phyloP scores from a whole-genome alignment of 1,140 invertebrate species.

The Hypsibius dujardini region DNA sequence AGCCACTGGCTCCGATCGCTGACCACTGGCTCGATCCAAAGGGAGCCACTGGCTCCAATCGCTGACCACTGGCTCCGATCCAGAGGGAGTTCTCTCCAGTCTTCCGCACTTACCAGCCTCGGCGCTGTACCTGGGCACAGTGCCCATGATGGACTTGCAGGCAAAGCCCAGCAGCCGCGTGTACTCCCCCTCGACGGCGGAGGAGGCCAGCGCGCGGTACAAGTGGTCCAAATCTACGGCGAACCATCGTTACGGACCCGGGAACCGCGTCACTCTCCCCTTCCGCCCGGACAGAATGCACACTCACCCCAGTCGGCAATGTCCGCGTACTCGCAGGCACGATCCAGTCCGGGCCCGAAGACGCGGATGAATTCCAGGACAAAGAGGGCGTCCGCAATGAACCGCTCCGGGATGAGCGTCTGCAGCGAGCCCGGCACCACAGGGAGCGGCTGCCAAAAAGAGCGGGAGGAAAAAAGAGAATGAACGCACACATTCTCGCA shows the following conservation, averaged over 20 bases:
- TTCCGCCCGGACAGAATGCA: no score
- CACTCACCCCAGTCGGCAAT: not conserved
- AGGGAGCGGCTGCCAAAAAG: not conserved
- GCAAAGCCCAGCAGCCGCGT: not conserved
- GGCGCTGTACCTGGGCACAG: not conserved
- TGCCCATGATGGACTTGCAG: not conserved
- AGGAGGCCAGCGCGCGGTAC: not conserved
- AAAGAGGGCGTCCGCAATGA: constrained; percentile 3
- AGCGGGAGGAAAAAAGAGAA: not conserved
- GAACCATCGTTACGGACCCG: not conserved
- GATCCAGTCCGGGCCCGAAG: not conserved
- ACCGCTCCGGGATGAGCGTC: not conserved
- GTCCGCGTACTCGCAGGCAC: not conserved
- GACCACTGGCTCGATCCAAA: no score
- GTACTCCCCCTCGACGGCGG: not conserved
- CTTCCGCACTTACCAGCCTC: not conserved
- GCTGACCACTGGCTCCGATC: no score
- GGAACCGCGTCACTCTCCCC: no score
- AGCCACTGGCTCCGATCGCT: no score
- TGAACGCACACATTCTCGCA: not conserved
- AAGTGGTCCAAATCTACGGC: not conserved
- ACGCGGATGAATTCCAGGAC: not conserved
- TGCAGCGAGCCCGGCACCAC: not conserved
- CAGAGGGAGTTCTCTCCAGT: no score
- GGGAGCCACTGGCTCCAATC: no score